Conservation (phyloP, 1,140 invertebrate genomes). For the Bilobella aurantiaca region DNA sequence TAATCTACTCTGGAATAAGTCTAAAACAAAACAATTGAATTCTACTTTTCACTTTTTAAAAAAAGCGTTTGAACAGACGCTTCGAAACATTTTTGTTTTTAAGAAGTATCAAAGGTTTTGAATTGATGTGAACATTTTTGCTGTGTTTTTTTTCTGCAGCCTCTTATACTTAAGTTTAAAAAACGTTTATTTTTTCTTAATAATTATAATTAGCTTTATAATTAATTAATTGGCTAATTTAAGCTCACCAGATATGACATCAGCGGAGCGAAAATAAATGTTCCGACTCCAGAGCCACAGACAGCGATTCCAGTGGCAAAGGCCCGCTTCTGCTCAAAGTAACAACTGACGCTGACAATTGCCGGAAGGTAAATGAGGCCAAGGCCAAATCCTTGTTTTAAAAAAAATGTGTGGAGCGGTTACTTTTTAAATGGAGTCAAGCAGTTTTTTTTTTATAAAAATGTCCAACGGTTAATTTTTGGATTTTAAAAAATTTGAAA, state of each 20-base stretch:
- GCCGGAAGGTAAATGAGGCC: slow-evolving; percentile 89
- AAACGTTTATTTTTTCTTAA: neutral
- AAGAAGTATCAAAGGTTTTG: too few species aligned
- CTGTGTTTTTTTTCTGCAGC: neutral
- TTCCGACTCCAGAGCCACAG: slow-evolving; percentile 82
- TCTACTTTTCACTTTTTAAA: neutral
- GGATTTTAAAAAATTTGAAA: neutral
- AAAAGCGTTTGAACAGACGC: too few species aligned
- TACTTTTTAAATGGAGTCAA: neutral
- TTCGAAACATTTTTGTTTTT: too few species aligned
- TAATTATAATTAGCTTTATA: neutral
- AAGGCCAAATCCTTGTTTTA: slow-evolving; percentile 81
- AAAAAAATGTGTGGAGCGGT: slow-evolving; percentile 24
- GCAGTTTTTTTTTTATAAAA: neutral
- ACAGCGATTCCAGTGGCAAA: slow-evolving; percentile 85
- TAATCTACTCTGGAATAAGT: too few species aligned
- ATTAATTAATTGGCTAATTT: neutral
- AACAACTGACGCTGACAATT: slow-evolving; percentile 86
- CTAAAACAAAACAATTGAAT: neutral
- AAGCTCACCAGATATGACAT: slow-evolving; percentile 47
- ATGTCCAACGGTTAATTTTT: neutral
- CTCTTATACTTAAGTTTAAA: too few species aligned
- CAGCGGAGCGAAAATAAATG: slow-evolving; percentile 69
- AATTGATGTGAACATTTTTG: too few species aligned
- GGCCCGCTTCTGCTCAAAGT: slow-evolving; percentile 82